Conservation (phyloP, 1,140 invertebrate species). For the Ceratina australensis region DNA sequence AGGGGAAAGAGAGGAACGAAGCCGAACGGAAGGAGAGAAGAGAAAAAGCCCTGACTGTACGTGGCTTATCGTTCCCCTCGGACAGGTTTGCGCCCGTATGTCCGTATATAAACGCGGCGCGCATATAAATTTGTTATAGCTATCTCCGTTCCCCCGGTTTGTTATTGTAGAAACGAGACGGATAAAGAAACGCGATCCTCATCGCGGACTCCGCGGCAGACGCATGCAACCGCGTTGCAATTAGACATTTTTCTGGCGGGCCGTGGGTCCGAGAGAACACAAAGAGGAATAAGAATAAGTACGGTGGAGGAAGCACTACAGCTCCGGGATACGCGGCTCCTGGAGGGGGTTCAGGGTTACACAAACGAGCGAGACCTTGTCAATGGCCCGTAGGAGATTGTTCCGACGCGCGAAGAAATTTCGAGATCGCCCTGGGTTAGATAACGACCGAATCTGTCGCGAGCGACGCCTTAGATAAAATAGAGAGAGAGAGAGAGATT, state of each 20-base stretch:
- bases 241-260: conserved; percentile 60
- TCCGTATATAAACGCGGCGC: conserved; percentile 47
- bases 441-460: neutral
- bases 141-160: neutral
- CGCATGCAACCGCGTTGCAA: conserved; percentile 47
- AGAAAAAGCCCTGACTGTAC: neutral
- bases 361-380: conserved; percentile 30
- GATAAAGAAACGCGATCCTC: conserved; percentile 24
- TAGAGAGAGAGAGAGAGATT: no score
- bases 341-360: conserved; percentile 57
- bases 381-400: conserved; percentile 17
- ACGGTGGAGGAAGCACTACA: neutral
- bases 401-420: neutral
- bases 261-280: neutral
- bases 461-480: neutral
- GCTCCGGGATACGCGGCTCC: conserved; percentile 41
- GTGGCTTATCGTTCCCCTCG: conserved; percentile 52
- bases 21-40: neutral
- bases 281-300: conserved; percentile 33
- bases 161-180: neutral
- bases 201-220: conserved; percentile 23
- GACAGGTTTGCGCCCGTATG: conserved; percentile 55
- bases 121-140: conserved; percentile 54
- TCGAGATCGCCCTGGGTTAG: conserved; percentile 18
- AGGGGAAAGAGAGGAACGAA: neutral